Conservation (phyloP, 2,113 vertebrate species). For the Chascanopsetta lugubris region DNA sequence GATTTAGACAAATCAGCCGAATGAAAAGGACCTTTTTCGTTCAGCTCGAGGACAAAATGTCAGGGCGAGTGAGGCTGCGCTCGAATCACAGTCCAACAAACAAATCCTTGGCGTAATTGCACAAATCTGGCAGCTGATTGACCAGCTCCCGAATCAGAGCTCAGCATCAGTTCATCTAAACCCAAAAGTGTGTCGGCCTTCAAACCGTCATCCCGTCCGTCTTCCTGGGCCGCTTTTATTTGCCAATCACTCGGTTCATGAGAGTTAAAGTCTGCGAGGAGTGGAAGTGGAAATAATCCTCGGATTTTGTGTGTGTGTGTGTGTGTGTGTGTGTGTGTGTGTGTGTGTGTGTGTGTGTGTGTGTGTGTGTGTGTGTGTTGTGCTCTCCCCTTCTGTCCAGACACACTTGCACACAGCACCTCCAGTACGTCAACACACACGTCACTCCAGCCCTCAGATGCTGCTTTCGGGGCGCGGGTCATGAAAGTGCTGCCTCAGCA, state of each 20-base stretch:
- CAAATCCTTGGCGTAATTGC: slow-evolving; percentile 19
- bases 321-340: neutral
- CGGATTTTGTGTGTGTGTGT: neutral
- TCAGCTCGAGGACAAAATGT: slow-evolving; percentile 15
- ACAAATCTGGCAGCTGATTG: slow-evolving; percentile 28
- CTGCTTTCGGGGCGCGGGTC: slow-evolving; percentile 5
- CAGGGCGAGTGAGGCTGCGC: slow-evolving; percentile 5
- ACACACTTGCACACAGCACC: slow-evolving; percentile 21
- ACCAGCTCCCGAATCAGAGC: slow-evolving; percentile 11
- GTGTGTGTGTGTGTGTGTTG: slow-evolving; percentile 1
- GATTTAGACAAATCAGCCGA: neutral
- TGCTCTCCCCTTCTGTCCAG: slow-evolving; percentile 26
- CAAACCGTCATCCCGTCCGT: slow-evolving; percentile 2
- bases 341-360: neutral
- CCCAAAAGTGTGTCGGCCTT: slow-evolving; percentile 20
- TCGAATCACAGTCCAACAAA: slow-evolving; percentile 4
- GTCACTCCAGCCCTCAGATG: slow-evolving; percentile 14
- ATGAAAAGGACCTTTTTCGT: neutral
- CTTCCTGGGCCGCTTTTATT: slow-evolving; percentile 32
- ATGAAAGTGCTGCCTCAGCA: slow-evolving; percentile 13
- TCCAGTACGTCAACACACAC: slow-evolving; percentile 34
- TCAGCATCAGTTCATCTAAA: slow-evolving; percentile 24
- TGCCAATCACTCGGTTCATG: slow-evolving; percentile 8
- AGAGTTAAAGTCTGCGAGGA: slow-evolving; percentile 14
- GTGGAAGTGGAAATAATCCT: slow-evolving; percentile 25